A percentile compares a stretch with the other conserved stretches of the same genome.
These are phyloP conservation scores for Mastomys natalensis DNA, from an alignment of 2,113 vertebrate genomes.

Conservation along the genomic window DNA sequence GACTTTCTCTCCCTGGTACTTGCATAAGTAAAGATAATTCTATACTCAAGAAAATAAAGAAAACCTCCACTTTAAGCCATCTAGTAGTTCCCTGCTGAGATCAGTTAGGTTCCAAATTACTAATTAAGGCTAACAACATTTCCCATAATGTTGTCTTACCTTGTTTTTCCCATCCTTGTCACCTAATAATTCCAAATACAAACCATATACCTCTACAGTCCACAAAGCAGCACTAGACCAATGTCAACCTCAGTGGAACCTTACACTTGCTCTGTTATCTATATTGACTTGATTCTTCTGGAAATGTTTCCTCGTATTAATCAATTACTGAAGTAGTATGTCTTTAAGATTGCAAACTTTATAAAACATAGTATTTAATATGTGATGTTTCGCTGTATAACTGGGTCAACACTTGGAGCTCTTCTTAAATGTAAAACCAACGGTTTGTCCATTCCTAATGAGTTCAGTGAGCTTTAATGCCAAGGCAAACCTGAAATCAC, in stretches of 20 bases:
- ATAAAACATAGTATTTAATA: not conserved
- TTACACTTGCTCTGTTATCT: not conserved
- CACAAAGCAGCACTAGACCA: not conserved
- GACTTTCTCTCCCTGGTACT: conserved; percentile 10
- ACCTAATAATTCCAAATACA: conserved; percentile 37
- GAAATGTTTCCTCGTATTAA: not conserved
- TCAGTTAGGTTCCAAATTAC: conserved; percentile 53
- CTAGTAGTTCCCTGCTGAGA: conserved; percentile 29
- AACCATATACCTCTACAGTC: not conserved
- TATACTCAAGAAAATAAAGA: conserved; percentile 43
- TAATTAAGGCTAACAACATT: conserved; percentile 24
- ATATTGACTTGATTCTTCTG: not conserved
- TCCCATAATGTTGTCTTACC: not conserved
- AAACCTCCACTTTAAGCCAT: conserved; percentile 43
- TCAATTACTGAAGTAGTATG: not conserved
- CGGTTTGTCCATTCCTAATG: conserved; percentile 21
- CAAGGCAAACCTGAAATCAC: conserved; percentile 27
- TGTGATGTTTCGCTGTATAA: conserved; percentile 15
- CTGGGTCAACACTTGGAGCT: conserved; percentile 23
- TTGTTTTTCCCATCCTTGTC: not conserved
- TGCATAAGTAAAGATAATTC: conserved; percentile 43
- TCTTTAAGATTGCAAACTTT: conserved; percentile 45
- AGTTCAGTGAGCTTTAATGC: conserved; percentile 24
- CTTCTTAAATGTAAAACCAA: conserved; percentile 55
- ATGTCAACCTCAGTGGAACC: not conserved